phyloP scores from a whole-genome alignment of 2,888 invertebrate species.

The Clepsis dumicolana region DNA sequence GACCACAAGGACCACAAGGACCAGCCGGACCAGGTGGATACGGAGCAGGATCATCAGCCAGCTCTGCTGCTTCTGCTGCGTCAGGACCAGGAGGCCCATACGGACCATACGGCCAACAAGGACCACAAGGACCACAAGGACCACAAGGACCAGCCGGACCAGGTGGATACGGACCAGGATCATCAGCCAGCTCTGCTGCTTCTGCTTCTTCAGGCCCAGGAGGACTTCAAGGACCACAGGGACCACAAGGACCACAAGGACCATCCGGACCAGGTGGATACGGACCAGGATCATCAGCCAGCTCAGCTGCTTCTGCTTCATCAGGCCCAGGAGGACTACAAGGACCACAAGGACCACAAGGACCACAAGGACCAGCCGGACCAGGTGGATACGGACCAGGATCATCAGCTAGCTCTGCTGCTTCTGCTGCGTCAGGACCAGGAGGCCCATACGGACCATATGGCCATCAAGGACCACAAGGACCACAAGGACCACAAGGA shows the following conservation, averaged over 20 bases:
- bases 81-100: constrained; percentile 15
- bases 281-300: too few species aligned
- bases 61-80: background rate
- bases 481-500: constrained; percentile 13
- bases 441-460: too few species aligned
- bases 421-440: constrained; percentile 4
- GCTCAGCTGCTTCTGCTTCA: too few species aligned
- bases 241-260: constrained; percentile 16
- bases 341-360: too few species aligned
- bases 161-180: constrained; percentile 3
- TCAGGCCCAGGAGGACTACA: constrained; percentile 41
- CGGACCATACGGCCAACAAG: too few species aligned
- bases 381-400: too few species aligned
- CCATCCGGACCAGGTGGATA: constrained; percentile 25
- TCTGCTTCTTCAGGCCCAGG: background rate
- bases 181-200: background rate
- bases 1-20: constrained; percentile 9
- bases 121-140: too few species aligned
- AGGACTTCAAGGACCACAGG: constrained; percentile 6
- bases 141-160: constrained; percentile 22
- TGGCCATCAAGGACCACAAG: too few species aligned
- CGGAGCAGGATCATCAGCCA: constrained; percentile 14
- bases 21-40: constrained; percentile 8
- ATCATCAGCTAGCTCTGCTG: constrained; percentile 18
- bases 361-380: too few species aligned